phyloP scores from a whole-genome alignment of 1,140 invertebrate species.

The Spodoptera litura region DNA sequence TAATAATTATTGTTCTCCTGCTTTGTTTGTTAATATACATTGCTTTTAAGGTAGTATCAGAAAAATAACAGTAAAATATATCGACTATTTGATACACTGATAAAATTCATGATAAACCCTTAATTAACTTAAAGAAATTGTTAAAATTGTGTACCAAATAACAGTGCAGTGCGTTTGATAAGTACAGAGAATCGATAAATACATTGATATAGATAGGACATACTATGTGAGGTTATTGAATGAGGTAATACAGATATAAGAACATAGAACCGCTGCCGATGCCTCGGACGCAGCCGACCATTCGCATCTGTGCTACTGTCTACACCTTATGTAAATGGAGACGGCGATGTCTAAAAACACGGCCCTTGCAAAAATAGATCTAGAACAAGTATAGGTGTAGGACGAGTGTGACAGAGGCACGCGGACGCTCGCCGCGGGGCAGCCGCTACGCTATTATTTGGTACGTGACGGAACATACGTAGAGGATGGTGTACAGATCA shows the following conservation, averaged over 20 bases:
- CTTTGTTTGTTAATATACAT: constrained; percentile 85
- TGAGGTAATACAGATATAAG: constrained; percentile 79
- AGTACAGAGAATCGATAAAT: constrained; percentile 76
- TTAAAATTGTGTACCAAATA: constrained; percentile 81
- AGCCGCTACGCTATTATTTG: constrained; percentile 81
- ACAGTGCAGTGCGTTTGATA: constrained; percentile 82
- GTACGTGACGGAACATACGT: constrained; percentile 67
- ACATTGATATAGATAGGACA: constrained; percentile 70
- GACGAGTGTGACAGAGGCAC: constrained; percentile 1
- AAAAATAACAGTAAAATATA: constrained; percentile 86
- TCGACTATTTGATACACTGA: constrained; percentile 80
- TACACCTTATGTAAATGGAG: constrained; percentile 27
- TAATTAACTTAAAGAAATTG: constrained; percentile 79
- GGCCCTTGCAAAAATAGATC: constrained; percentile 34
- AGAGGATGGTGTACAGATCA: constrained; percentile 59
- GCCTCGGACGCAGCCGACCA: constrained; percentile 7
- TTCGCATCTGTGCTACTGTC: constrained; percentile 10
- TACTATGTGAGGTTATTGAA: constrained; percentile 78
- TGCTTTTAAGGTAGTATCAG: constrained; percentile 83
- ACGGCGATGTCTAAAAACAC: constrained; percentile 40
- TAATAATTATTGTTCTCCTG: constrained; percentile 86
- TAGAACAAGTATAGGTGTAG: constrained; percentile 35
- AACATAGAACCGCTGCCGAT: constrained; percentile 56
- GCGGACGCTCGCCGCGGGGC: constrained; percentile 33
- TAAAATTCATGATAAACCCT: constrained; percentile 80